Evolutionary conservation across 1,140 invertebrate species (phyloP).

Genomic region (Brachystomella parvula): DNA sequence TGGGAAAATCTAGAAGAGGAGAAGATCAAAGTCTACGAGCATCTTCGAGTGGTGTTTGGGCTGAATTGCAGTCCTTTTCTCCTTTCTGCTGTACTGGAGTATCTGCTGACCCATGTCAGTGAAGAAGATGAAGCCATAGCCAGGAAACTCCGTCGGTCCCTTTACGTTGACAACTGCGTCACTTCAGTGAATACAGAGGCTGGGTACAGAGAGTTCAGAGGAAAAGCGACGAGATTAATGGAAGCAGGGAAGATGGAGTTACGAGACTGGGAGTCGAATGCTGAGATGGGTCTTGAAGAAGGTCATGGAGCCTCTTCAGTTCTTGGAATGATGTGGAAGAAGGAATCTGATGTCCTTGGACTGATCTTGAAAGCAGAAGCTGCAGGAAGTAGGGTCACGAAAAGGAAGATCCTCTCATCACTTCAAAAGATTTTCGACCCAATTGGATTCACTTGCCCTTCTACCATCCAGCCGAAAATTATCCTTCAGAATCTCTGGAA

Average conservation of each 20-base stretch:
- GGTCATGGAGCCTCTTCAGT: background rate
- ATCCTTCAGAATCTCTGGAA: slow-evolving; percentile 2
- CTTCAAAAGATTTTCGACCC: background rate
- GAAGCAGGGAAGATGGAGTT: slow-evolving; percentile 39
- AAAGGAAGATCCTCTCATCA: background rate
- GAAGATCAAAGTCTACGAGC: slow-evolving; percentile 15
- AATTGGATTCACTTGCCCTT: background rate
- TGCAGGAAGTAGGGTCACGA: background rate
- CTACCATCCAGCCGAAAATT: background rate
- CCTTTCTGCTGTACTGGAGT: slow-evolving; percentile 23
- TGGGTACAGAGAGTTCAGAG: slow-evolving; percentile 33
- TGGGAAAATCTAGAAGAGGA: slow-evolving; percentile 12
- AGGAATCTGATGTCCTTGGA: background rate
- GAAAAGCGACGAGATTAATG: slow-evolving; percentile 33
- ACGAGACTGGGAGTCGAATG: slow-evolving; percentile 38
- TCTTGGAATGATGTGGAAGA: background rate
- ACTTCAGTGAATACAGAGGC: slow-evolving; percentile 32
- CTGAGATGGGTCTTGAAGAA: background rate
- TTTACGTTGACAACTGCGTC: slow-evolving; percentile 38
- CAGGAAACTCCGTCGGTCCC: background rate
- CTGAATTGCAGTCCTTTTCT: slow-evolving; percentile 28
- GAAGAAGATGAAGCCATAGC: background rate
- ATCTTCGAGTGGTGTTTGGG: slow-evolving; percentile 31
- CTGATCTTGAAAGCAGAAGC: background rate
- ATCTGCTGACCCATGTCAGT: slow-evolving; percentile 4